These are phyloP conservation scores for Oncorhynchus tshawytscha DNA, from an alignment of 2,113 vertebrate genomes.

Conservation along the genomic window DNA sequence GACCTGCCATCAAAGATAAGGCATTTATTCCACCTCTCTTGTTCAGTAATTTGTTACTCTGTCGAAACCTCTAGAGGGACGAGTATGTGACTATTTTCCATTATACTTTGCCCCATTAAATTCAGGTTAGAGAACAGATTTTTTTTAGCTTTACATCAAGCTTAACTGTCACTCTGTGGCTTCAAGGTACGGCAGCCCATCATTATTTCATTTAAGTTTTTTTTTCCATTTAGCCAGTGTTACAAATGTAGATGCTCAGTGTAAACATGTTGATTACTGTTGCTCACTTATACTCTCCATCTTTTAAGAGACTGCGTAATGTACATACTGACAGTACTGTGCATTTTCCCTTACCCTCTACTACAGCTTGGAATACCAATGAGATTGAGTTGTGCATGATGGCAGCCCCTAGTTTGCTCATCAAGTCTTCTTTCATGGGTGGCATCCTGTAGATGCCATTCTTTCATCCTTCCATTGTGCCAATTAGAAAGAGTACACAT, in stretches of 20 bases:
- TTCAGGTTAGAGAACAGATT: background rate
- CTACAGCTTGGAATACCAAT: background rate
- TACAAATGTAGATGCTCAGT: background rate
- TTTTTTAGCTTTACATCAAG: too few species aligned
- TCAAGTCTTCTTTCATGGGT: constrained; percentile 4
- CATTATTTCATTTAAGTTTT: background rate
- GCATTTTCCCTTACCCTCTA: background rate
- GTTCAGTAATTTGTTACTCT: background rate
- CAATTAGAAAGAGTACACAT: constrained; percentile 43
- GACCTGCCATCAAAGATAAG: constrained; percentile 7
- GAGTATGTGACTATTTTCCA: background rate
- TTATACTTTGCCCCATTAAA: background rate
- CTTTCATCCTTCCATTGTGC: constrained; percentile 46
- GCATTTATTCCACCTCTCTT: background rate
- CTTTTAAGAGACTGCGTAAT: background rate
- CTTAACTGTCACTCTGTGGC: too few species aligned
- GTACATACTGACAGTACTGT: background rate
- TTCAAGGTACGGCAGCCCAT: background rate
- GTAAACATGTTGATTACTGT: background rate
- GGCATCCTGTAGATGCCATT: constrained; percentile 33
- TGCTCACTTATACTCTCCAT: background rate
- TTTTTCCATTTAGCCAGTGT: background rate
- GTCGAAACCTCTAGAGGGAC: background rate
- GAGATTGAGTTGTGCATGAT: background rate
- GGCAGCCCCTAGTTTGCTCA: background rate